Conservation (phyloP, 2,888 invertebrate genomes). For the Microctonus aethiopoides region DNA sequence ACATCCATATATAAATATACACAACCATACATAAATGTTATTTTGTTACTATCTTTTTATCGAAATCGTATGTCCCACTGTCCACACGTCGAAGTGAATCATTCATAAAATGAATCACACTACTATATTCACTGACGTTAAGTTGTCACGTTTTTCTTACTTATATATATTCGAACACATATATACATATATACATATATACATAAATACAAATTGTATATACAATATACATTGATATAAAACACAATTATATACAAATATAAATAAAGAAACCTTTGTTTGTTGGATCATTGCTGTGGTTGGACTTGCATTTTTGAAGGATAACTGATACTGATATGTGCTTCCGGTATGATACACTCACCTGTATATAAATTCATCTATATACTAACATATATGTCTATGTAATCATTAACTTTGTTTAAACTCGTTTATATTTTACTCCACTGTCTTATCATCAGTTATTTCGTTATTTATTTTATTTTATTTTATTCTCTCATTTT, state of each 20-base stretch:
- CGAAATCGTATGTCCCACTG: conserved; percentile 9
- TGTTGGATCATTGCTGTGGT: conserved; percentile 29
- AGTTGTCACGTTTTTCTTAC: conserved; percentile 22
- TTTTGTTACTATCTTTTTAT: background rate
- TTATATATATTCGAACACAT: background rate
- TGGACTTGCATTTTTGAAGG: conserved; percentile 34
- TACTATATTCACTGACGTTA: conserved; percentile 1
- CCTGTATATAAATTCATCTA: conserved; percentile 1
- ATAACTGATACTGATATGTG: conserved; percentile 24
- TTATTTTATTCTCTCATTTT: too few species aligned
- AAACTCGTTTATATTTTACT: too few species aligned
- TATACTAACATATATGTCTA: conserved; percentile 32
- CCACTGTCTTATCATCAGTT: conserved; percentile 6
- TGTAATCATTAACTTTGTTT: too few species aligned
- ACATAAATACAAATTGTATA: conserved; percentile 7
- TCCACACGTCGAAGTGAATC: conserved; percentile 25
- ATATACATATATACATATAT: background rate
- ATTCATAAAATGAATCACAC: conserved; percentile 18
- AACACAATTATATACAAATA: too few species aligned
- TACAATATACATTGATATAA: background rate
- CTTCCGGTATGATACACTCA: conserved; percentile 28
- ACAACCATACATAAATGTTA: background rate
- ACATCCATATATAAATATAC: background rate
- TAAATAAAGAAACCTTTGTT: conserved; percentile 29
- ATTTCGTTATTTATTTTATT: background rate